Evolutionary conservation across 2,888 invertebrate species (phyloP).

Genomic region (Cryptophagus acutangulus): DNA sequence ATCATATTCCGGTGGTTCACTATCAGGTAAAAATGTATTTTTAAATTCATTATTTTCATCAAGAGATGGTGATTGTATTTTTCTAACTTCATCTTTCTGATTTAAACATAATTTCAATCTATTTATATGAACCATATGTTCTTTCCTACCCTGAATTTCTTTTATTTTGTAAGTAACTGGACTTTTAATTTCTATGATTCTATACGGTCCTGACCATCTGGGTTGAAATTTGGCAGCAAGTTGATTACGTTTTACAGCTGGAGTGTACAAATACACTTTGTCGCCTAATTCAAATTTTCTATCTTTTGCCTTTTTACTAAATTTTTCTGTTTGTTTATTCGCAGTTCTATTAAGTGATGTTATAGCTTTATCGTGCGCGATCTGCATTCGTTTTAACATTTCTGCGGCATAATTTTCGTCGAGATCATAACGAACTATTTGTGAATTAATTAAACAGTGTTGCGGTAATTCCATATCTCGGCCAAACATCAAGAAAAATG

Average conservation of each 20-base stretch:
- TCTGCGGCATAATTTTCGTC: constrained; percentile 13
- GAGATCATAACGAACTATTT: constrained; percentile 10
- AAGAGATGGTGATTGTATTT: too few relatives aligned
- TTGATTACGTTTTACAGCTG: not conserved
- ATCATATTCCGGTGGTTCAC: not conserved
- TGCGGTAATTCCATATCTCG: constrained; percentile 8
- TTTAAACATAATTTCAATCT: constrained; percentile 2
- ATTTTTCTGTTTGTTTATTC: constrained; percentile 1
- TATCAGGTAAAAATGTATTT: too few relatives aligned
- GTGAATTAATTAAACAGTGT: constrained; percentile 17
- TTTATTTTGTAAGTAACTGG: constrained; percentile 17
- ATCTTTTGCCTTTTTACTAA: not conserved
- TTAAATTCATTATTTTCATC: not conserved
- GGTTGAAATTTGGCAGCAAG: constrained; percentile 1
- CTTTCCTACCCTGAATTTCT: constrained; percentile 6
- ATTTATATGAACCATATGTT: constrained; percentile 4
- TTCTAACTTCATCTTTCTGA: too few relatives aligned
- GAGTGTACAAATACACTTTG: constrained; percentile 8
- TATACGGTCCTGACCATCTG: constrained; percentile 1
- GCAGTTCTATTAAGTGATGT: not conserved
- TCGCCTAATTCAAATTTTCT: constrained; percentile 10
- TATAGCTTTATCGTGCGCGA: constrained; percentile 9
- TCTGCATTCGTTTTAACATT: constrained; percentile 7
- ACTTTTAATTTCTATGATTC: constrained; percentile 8
- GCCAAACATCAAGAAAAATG: constrained; percentile 26